Evolutionary conservation across 37 sponge, comb jelly and placozoan genomes (phyloP), one percentile per base, ranked within the genome.

Genomic region (Aplysina aerophoba): DNA sequence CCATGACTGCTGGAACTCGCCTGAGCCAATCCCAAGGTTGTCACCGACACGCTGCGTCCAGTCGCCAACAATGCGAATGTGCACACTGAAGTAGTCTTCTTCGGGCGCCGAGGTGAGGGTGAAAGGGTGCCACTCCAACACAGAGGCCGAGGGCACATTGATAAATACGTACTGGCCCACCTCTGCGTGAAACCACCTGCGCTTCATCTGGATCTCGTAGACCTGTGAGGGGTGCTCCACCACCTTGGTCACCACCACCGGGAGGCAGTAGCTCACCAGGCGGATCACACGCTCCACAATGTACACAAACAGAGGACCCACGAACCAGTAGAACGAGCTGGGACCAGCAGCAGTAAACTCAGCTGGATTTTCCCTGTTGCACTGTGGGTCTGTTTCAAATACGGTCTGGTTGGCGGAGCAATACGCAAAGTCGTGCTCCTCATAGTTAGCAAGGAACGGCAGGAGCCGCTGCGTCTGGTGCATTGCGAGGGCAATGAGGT

Each of bases 151-250:
- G 11, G 91, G 91, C 19, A 90, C 87, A 17, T 90, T 67, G 58
- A 90, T 64, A 55, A 90, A 90, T 59, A 81, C 50, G 54, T 90
- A 90, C 87, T 90, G 87, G 22, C 91, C 91, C 31, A 86, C 77
- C 67, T 90, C 65, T 39, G 81, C 74, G 31, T 65, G 68, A 41
- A 90, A 90, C 28, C 80, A 93, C 57, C 85, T 89, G 27, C 87
- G 87, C 81, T 91, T 89, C 95, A 97, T 94, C 81, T 94, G 95
- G 0, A 97, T 92, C 86, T 97, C 97, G 34, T 95, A 62, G 40
- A 88, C 89, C 28, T 92, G 92, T 82, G 95, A 94, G 33, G 97
- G 97, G 69, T 97, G 97, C 31, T 90, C 87, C 61, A 94, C 87
- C 59, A 94, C 97, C 85, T 94, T 82, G 31, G 86, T 60, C 21